phyloP scores from a whole-genome alignment of 1,140 invertebrate genomes.

The Steinernema feltiae region DNA sequence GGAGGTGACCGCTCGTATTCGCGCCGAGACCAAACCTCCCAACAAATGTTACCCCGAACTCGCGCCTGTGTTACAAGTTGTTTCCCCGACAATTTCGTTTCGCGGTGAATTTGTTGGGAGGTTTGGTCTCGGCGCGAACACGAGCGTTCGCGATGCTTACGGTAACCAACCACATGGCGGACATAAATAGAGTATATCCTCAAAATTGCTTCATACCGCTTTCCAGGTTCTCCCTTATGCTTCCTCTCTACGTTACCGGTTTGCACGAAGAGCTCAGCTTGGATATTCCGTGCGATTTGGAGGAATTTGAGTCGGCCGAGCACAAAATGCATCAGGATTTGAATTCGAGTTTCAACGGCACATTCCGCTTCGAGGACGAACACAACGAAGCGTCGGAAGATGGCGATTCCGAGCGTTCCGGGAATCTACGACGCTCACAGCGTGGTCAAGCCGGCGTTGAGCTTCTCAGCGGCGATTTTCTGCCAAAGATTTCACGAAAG shows the following conservation, averaged over 20 bases:
- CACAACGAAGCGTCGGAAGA: not conserved
- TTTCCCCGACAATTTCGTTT: too few species aligned
- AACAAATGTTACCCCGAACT: too few species aligned
- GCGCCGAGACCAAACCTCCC: too few species aligned
- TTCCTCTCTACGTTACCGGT: not conserved
- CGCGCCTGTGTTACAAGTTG: too few species aligned
- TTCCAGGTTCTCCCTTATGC: constrained; percentile 1
- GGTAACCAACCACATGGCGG: too few species aligned
- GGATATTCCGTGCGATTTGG: not conserved
- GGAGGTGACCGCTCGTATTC: too few species aligned
- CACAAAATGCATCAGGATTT: not conserved
- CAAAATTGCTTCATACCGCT: not conserved
- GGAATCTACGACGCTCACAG: not conserved
- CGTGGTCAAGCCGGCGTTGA: not conserved
- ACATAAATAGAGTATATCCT: too few species aligned
- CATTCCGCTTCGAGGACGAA: not conserved
- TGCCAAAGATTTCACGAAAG: not conserved
- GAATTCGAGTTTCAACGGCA: not conserved
- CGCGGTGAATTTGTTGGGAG: not conserved
- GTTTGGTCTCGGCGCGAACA: too few species aligned
- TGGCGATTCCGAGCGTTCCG: constrained; percentile 1
- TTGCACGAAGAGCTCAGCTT: not conserved
- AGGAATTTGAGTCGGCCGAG: not conserved
- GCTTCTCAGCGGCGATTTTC: not conserved
- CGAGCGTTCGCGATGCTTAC: too few species aligned